phyloP scores from a whole-genome alignment of 2,113 vertebrate species.

The Camelus dromedarius region DNA sequence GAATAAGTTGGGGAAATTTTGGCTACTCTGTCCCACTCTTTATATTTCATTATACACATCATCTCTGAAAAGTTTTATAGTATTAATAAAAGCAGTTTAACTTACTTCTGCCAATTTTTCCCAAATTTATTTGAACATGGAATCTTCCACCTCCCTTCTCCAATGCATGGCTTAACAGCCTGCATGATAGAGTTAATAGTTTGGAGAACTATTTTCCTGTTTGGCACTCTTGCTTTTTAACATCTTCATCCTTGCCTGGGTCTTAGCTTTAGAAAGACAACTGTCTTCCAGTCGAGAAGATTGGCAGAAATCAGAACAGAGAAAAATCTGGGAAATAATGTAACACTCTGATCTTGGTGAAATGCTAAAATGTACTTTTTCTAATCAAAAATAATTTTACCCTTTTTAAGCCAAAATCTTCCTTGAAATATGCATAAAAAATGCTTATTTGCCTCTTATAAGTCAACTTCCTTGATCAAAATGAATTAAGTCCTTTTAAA shows the following conservation, averaged over 20 bases:
- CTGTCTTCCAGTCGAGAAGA: not conserved
- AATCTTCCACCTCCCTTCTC: not conserved
- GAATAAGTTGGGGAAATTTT: not conserved
- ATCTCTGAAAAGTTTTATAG: not conserved
- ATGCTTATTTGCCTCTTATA: not conserved
- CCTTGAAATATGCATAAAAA: not conserved
- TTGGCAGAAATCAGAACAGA: not conserved
- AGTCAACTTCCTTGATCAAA: conserved; percentile 24
- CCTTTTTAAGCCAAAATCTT: conserved; percentile 44
- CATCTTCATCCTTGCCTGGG: not conserved
- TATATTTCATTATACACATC: not conserved
- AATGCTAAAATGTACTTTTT: conserved; percentile 44
- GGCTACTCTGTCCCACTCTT: not conserved
- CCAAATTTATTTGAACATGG: not conserved
- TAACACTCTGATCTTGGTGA: conserved; percentile 1
- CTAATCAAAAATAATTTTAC: conserved; percentile 60
- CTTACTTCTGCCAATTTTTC: not conserved
- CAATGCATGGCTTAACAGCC: not conserved
- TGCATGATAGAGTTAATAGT: not conserved
- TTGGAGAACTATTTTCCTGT: not conserved
- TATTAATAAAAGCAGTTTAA: not conserved
- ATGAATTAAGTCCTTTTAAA: conserved; percentile 31
- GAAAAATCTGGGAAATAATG: not conserved
- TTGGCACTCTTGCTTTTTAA: not conserved
- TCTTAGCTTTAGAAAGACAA: conserved; percentile 40